A percentile compares a stretch with the other conserved stretches of the same genome.
phyloP scores from a whole-genome alignment of 2,797 vertebrate species.

The Apogon hyalosoma region DNA sequence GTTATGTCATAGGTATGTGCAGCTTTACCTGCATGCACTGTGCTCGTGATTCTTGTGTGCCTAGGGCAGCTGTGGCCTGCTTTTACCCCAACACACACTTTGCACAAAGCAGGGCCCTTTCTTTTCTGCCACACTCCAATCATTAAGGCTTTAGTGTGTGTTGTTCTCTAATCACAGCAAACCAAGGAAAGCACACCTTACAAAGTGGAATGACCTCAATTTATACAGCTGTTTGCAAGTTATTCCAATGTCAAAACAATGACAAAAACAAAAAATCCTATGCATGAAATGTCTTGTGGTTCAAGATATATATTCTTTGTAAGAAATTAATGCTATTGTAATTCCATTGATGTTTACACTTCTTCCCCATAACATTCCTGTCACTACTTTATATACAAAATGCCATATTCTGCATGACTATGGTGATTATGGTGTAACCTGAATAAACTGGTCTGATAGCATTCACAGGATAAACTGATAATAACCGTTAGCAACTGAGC shows the following conservation, averaged over 20 bases:
- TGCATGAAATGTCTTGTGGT: constrained; percentile 83
- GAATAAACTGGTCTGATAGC: constrained; percentile 58
- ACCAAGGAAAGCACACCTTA: constrained; percentile 82
- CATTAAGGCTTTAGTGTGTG: constrained; percentile 72
- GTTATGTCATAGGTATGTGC: constrained; percentile 73
- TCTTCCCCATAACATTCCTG: constrained; percentile 68
- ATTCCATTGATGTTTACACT: constrained; percentile 78
- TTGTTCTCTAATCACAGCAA: constrained; percentile 69
- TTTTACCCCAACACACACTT: constrained; percentile 60
- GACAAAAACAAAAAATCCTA: constrained; percentile 71
- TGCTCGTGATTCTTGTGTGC: constrained; percentile 73
- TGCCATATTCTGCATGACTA: constrained; percentile 78
- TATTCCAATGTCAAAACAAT: constrained; percentile 64
- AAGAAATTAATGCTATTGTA: constrained; percentile 74
- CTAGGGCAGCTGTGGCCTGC: constrained; percentile 68
- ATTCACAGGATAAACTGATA: constrained; percentile 46
- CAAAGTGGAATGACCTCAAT: constrained; percentile 81
- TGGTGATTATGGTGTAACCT: constrained; percentile 57
- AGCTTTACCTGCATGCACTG: constrained; percentile 83
- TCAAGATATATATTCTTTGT: constrained; percentile 78
- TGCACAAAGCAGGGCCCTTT: constrained; percentile 65
- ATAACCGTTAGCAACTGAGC: constrained; percentile 45
- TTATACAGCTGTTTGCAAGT: constrained; percentile 80
- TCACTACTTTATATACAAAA: constrained; percentile 64
- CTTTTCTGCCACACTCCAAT: constrained; percentile 62